Percentiles rank a stretch among this genome's conserved stretches.
These are phyloP conservation scores for Ctenodactylus gundi DNA, from an alignment of 2,113 vertebrate genomes.

Conservation along the genomic window DNA sequence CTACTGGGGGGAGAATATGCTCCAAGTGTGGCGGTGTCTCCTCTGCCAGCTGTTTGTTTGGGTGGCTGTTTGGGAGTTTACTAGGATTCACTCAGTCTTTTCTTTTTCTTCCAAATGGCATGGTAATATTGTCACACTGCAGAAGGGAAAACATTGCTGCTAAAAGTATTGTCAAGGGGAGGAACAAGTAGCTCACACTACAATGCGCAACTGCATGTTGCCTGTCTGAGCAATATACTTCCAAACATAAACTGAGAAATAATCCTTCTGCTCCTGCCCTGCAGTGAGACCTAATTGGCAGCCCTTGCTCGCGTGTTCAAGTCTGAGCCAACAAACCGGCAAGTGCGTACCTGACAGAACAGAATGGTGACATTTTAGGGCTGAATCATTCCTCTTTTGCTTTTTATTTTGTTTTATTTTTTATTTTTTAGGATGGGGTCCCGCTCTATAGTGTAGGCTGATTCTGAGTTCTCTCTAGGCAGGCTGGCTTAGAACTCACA, in stretches of 20 bases:
- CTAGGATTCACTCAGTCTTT: constrained; percentile 42
- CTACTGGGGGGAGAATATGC: not conserved
- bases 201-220: constrained; percentile 23
- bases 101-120: constrained; percentile 33
- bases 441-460: no score
- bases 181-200: constrained; percentile 41
- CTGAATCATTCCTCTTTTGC: not conserved
- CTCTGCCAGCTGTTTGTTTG: constrained; percentile 53
- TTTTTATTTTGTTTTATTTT: no score
- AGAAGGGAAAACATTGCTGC: constrained; percentile 50
- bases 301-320: not conserved
- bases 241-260: constrained; percentile 59
- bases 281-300: not conserved
- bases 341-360: not conserved
- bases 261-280: constrained; percentile 32
- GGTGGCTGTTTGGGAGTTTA: constrained; percentile 13
- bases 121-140: constrained; percentile 42
- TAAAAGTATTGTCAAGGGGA: constrained; percentile 60
- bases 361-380: not conserved
- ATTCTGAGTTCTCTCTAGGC: no score
- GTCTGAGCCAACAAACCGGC: not conserved
- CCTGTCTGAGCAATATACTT: constrained; percentile 38
- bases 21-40: not conserved
- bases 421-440: no score
- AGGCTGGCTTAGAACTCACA: no score